Conservation (phyloP, 2,113 vertebrate genomes). For the Poecile atricapillus region DNA sequence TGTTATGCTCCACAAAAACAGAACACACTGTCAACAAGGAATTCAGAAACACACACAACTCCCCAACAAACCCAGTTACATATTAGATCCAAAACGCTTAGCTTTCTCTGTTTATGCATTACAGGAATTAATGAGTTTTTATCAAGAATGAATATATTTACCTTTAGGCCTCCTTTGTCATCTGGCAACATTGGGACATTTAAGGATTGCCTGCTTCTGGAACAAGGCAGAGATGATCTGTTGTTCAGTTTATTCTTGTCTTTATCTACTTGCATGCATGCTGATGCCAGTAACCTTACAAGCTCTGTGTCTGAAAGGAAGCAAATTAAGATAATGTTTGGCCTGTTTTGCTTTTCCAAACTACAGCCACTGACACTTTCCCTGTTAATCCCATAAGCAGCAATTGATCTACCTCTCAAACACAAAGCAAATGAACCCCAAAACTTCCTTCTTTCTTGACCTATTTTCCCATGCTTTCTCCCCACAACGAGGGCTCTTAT, state of each 20-base stretch:
- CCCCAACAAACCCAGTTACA: background rate
- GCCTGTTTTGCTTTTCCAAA: background rate
- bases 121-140: background rate
- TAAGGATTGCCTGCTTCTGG: slow-evolving; percentile 81
- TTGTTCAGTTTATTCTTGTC: slow-evolving; percentile 83
- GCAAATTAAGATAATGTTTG: background rate
- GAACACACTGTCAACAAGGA: background rate
- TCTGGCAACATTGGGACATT: slow-evolving; percentile 83
- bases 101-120: background rate
- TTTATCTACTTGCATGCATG: slow-evolving; percentile 94
- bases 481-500: background rate
- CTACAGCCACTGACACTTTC: background rate
- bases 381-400: background rate
- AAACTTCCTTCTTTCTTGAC: background rate
- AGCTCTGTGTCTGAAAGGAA: slow-evolving; percentile 88
- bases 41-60: background rate
- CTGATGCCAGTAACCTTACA: slow-evolving; percentile 90
- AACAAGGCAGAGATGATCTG: slow-evolving; percentile 66
- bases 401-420: background rate
- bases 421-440: background rate
- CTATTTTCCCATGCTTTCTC: background rate
- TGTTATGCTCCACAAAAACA: background rate
- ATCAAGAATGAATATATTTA: slow-evolving; percentile 42
- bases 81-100: background rate
- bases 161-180: slow-evolving; percentile 93